A percentile compares a stretch with the other conserved stretches of the same genome.
Conservation (phyloP, 1,140 invertebrate species). For the Sycophaga agraensis region DNA sequence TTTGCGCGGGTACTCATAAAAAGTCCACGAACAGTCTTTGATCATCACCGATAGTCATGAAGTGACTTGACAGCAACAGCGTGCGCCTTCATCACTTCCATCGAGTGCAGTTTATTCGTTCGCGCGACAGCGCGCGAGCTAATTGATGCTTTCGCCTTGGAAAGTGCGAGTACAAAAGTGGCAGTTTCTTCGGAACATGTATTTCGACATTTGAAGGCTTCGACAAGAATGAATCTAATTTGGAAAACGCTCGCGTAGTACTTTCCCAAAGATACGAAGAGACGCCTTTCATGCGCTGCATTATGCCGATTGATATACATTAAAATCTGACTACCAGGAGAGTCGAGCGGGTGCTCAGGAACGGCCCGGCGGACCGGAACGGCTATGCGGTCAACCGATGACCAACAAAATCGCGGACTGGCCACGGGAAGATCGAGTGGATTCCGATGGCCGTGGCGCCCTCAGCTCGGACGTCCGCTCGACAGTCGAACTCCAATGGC, state of each 20-base stretch:
- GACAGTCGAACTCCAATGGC: no score
- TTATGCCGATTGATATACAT: no score
- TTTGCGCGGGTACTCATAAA: no score
- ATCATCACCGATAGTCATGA: no score
- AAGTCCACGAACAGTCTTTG: neutral
- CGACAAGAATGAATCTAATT: neutral
- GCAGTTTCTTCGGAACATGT: neutral
- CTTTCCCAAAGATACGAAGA: neutral
- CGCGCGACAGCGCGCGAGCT: neutral
- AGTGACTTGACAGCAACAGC: neutral
- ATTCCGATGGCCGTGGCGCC: no score
- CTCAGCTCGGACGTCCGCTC: no score
- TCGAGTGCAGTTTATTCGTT: no score
- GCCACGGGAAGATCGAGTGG: no score
- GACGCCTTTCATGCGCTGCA: no score
- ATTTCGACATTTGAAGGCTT: neutral
- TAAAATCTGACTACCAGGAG: constrained; percentile 3
- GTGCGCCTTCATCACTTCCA: no score
- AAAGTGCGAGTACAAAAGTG: neutral
- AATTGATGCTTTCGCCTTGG: neutral
- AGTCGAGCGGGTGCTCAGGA: neutral
- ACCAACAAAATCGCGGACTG: neutral
- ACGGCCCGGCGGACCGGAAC: no score
- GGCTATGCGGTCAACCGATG: neutral
- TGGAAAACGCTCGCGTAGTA: neutral